Conservation (phyloP, 2,888 invertebrate genomes). For the Chelonus formosanus region DNA sequence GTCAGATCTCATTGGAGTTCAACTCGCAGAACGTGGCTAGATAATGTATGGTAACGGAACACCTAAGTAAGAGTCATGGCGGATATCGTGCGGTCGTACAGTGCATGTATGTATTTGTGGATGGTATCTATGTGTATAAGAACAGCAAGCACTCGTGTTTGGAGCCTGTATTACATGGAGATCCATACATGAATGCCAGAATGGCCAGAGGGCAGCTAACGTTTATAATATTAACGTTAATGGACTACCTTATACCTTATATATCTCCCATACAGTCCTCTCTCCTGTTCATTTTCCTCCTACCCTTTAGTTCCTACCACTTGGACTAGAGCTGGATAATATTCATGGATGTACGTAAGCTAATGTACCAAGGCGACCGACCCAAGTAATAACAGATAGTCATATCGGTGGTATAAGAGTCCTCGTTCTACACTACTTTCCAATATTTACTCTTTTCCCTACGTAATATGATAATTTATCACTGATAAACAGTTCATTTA, state of each 20-base stretch:
- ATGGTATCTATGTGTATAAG: conserved; percentile 26
- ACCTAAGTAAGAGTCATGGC: conserved; percentile 51
- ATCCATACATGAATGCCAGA: conserved; percentile 44
- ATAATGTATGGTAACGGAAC: conserved; percentile 56
- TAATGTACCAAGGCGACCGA: conserved; percentile 60
- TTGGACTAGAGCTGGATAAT: conserved; percentile 49
- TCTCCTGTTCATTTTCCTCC: conserved; percentile 39
- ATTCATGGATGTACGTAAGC: conserved; percentile 63
- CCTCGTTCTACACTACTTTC: not conserved
- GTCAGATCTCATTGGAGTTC: conserved; percentile 41
- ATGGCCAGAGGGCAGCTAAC: conserved; percentile 64
- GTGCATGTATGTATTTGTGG: conserved; percentile 37
- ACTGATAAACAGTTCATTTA: not conserved
- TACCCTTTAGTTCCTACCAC: conserved; percentile 35
- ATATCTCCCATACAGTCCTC: conserved; percentile 43
- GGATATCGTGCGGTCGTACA: conserved; percentile 32
- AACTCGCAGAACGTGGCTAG: conserved; percentile 34
- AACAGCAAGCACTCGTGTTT: conserved; percentile 21
- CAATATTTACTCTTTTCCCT: not conserved
- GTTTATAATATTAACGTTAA: conserved; percentile 66
- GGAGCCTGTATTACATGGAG: conserved; percentile 44
- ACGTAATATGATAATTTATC: conserved; percentile 2
- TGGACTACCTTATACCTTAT: conserved; percentile 65
- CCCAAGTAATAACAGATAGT: conserved; percentile 42
- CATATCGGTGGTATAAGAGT: conserved; percentile 5